Percentiles rank a stretch among this genome's conserved stretches.
Evolutionary conservation across 2,888 invertebrate species (phyloP).

Genomic region (Empis stercorea): DNA sequence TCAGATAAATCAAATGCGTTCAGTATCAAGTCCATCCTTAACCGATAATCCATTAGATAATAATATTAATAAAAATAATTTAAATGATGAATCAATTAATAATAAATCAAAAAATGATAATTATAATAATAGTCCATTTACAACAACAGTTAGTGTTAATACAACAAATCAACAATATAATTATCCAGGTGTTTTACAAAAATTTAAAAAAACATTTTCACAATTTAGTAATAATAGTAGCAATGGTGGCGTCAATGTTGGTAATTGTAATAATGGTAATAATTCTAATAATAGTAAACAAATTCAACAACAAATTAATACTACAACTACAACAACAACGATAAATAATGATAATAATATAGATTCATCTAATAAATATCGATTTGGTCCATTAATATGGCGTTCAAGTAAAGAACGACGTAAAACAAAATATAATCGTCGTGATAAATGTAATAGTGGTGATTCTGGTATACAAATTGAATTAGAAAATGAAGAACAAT

Average conservation of each 20-base stretch:
- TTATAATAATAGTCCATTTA: conserved; percentile 11
- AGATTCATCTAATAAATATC: conserved; percentile 29
- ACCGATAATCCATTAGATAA: conserved; percentile 21
- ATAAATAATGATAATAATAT: background rate
- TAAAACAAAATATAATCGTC: conserved; percentile 53
- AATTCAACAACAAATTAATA: background rate
- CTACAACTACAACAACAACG: background rate
- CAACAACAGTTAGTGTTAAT: conserved; percentile 6
- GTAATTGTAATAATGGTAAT: background rate
- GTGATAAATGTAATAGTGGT: conserved; percentile 59
- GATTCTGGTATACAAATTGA: conserved; percentile 63
- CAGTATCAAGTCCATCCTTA: conserved; percentile 34
- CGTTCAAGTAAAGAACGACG: conserved; percentile 57
- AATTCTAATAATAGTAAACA: background rate
- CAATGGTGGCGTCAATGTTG: background rate
- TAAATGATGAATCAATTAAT: conserved; percentile 10
- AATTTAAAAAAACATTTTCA: conserved; percentile 58
- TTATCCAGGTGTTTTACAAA: conserved; percentile 50
- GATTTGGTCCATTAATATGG: conserved; percentile 60
- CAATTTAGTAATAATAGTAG: conserved; percentile 21
- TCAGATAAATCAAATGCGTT: conserved; percentile 32
- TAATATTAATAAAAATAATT: conserved; percentile 6
- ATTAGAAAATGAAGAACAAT: conserved; percentile 36
- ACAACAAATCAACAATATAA: conserved; percentile 18
- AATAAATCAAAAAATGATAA: conserved; percentile 3